Base-by-base conservation (phyloP, 2,797 vertebrate species). In the Nasua narica region DNA sequence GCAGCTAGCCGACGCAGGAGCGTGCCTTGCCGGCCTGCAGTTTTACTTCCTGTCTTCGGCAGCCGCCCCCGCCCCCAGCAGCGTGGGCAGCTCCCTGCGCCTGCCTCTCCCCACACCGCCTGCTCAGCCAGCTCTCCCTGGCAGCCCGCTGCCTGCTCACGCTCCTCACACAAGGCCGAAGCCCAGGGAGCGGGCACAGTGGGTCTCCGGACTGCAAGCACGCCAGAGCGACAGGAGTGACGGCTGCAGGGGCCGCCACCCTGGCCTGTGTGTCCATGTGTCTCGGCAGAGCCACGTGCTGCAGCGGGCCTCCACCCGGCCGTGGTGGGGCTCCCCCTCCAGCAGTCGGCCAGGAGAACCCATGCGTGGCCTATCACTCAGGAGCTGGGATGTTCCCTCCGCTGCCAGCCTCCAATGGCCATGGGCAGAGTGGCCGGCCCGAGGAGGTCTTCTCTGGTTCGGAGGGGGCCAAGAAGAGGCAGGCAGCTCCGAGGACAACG, bases 1-100 rank as follows among this genome's bases (percentile, higher is more conserved):
- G 43, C 21, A 74, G 76, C 78, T 58, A 35, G 67, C 35, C 72
- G 37, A 58, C 3, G 56, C 76, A 78, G 25, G 13, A 78, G 19
- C 19, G 5, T 25, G 12, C 56, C 16, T 14, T 70, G 12, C 12
- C 2, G 70, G 60, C 40, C 43, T 72, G 27, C 2, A 85, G 29
- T 93, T 56, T 86, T 65, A 93, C 83, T 96, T 96, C 93, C 95
- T 81, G 93, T 90, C 35, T 84, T 92, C 54, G 72, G 90, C 60
- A 72, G 25, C 40, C 12, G 25, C 32, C 2, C 18, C 32, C 7
- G 27, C 10, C 48, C 65, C 54, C 19, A 40, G 62, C 54, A 46
- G 79, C 6, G 27, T 40, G 35, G 94, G 86, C 56, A 84, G 35
- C 90, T 84, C 77, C 83, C 93, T 79, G 91, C 83, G 70, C 72